Evolutionary conservation across 2,797 vertebrate genomes (phyloP).

Genomic region (Cynopterus sphinx): DNA sequence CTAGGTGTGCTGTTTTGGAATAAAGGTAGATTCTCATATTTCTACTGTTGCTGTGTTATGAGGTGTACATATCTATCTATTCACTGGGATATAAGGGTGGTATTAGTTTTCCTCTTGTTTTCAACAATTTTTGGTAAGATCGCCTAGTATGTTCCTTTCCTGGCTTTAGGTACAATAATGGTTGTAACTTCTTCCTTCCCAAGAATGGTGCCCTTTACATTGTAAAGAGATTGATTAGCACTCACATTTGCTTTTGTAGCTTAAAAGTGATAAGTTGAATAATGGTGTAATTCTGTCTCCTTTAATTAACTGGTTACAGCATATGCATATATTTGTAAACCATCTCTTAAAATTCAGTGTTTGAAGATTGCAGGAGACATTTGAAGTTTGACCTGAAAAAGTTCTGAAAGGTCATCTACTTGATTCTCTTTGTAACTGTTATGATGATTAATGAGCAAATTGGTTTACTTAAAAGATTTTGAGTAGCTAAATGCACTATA

Average conservation of each 20-base stretch:
- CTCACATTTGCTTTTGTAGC: slow-evolving; percentile 39
- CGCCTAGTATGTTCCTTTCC: not conserved
- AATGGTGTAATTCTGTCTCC: slow-evolving; percentile 31
- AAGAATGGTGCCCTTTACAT: not conserved
- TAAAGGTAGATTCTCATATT: not conserved
- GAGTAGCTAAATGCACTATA: slow-evolving; percentile 54
- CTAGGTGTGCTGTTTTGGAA: not conserved
- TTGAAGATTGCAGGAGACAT: slow-evolving; percentile 55
- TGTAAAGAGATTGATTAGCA: not conserved
- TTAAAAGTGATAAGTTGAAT: slow-evolving; percentile 64
- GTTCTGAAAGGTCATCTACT: slow-evolving; percentile 69
- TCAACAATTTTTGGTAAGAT: not conserved
- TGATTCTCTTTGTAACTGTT: slow-evolving; percentile 62
- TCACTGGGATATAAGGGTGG: not conserved
- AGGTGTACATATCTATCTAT: not conserved
- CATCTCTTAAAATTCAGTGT: slow-evolving; percentile 40
- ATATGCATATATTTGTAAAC: slow-evolving; percentile 55
- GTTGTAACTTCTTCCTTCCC: not conserved
- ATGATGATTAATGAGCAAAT: slow-evolving; percentile 73
- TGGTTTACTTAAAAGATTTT: slow-evolving; percentile 62
- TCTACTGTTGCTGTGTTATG: not conserved
- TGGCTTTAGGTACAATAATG: not conserved
- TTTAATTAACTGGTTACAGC: slow-evolving; percentile 44
- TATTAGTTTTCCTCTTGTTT: not conserved
- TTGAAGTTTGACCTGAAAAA: slow-evolving; percentile 71